These are phyloP conservation scores for Nibea albiflora DNA, from an alignment of 2,113 vertebrate species.

Conservation along the genomic window DNA sequence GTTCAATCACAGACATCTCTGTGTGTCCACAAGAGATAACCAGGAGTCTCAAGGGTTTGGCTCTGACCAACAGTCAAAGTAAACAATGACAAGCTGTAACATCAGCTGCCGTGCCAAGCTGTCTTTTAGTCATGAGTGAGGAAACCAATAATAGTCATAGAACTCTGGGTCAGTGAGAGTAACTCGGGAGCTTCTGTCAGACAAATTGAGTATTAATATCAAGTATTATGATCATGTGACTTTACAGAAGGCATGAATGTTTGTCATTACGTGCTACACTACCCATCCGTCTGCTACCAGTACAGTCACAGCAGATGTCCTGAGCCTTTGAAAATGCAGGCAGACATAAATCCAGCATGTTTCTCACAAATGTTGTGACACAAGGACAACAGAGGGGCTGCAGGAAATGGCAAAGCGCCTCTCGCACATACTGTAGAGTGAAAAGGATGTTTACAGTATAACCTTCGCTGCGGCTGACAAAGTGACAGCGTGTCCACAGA, in stretches of 20 bases:
- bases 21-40: slow-evolving; percentile 23
- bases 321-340: neutral
- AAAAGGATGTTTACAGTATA: slow-evolving; percentile 54
- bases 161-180: neutral
- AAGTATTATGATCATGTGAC: slow-evolving; percentile 25
- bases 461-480: slow-evolving; percentile 21
- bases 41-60: slow-evolving; percentile 18
- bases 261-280: slow-evolving; percentile 6
- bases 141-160: neutral
- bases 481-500: slow-evolving; percentile 30
- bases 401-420: slow-evolving; percentile 13
- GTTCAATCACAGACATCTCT: slow-evolving; percentile 1
- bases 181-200: neutral
- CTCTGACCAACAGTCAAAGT: slow-evolving; percentile 28
- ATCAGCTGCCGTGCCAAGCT: slow-evolving; percentile 39
- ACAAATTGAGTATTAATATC: neutral
- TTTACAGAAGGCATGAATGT: slow-evolving; percentile 10
- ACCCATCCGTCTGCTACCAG: slow-evolving; percentile 32
- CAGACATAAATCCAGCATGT: slow-evolving; percentile 27
- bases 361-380: slow-evolving; percentile 29
- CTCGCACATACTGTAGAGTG: slow-evolving; percentile 37
- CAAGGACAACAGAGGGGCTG: slow-evolving; percentile 17
- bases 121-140: slow-evolving; percentile 21
- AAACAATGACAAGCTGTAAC: slow-evolving; percentile 44
- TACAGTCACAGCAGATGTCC: slow-evolving; percentile 39